These are phyloP conservation scores for Chironomus riparius DNA, from an alignment of 2,888 invertebrate genomes.

Conservation along the genomic window DNA sequence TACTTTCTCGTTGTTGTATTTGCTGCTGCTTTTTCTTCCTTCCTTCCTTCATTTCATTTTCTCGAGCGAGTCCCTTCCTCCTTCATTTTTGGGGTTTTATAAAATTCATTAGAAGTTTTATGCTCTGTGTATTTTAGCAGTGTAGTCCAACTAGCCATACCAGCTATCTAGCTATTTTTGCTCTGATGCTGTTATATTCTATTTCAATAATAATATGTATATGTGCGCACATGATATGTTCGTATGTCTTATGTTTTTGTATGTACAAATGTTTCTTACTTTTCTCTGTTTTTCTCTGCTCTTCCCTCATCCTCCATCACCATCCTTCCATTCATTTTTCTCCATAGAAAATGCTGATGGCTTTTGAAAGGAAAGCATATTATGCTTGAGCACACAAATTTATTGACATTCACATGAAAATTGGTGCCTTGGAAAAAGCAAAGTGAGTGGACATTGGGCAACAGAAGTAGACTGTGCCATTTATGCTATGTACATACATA, in stretches of 20 bases:
- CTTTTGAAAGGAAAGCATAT: constrained; percentile 11
- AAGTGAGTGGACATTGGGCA: not conserved
- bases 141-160: not conserved
- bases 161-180: not conserved
- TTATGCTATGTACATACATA: not conserved
- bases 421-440: constrained; percentile 15
- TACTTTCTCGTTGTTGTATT: too few species aligned
- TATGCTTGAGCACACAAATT: constrained; percentile 26
- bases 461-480: not conserved
- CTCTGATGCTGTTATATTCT: not conserved
- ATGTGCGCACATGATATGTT: not conserved
- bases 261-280: not conserved
- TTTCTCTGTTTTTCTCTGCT: not conserved
- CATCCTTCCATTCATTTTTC: too few species aligned
- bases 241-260: not conserved
- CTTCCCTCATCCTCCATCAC: not conserved
- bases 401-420: constrained; percentile 22
- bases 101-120: constrained; percentile 26
- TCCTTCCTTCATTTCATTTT: not conserved
- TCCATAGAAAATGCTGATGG: constrained; percentile 15
- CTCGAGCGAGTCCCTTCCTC: not conserved
- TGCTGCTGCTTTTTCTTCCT: not conserved
- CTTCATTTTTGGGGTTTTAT: not conserved
- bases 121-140: not conserved
- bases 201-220: too few species aligned